These are phyloP conservation scores for Idaea dimidiata DNA, from an alignment of 2,888 invertebrate genomes.

Conservation along the genomic window DNA sequence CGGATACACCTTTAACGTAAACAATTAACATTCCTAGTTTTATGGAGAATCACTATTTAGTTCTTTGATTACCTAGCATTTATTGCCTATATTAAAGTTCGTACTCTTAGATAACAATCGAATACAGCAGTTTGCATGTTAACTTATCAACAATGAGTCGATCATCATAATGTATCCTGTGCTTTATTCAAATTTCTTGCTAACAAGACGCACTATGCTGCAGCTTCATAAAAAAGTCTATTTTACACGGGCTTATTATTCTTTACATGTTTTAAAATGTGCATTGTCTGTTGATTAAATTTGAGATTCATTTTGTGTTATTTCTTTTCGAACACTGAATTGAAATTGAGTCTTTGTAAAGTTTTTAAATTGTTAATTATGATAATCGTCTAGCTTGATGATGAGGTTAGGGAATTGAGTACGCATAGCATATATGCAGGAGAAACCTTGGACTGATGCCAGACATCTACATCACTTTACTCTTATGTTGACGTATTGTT, in stretches of 20 bases:
- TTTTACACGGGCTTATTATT: slow-evolving; percentile 58
- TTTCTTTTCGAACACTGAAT: slow-evolving; percentile 25
- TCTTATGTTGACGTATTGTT: slow-evolving; percentile 25
- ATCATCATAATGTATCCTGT: slow-evolving; percentile 38
- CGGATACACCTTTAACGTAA: neutral
- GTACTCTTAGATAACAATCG: neutral
- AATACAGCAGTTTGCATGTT: neutral
- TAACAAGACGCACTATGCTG: slow-evolving; percentile 39
- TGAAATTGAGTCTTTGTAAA: neutral
- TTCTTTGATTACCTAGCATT: neutral
- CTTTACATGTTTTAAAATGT: slow-evolving; percentile 46
- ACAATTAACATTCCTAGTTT: neutral
- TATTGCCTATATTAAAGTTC: neutral
- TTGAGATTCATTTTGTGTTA: slow-evolving; percentile 28
- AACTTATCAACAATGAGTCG: slow-evolving; percentile 16
- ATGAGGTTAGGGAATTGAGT: neutral
- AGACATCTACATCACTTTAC: slow-evolving; percentile 44
- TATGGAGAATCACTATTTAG: neutral
- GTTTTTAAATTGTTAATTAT: slow-evolving; percentile 11
- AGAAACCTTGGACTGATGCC: slow-evolving; percentile 62
- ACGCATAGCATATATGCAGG: slow-evolving; percentile 25
- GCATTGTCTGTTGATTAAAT: slow-evolving; percentile 40
- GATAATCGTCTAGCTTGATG: slow-evolving; percentile 10
- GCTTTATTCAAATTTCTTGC: slow-evolving; percentile 42
- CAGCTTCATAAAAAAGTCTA: slow-evolving; percentile 46